phyloP scores from a whole-genome alignment of 2,113 vertebrate genomes.

The Sinocyclocheilus rhinocerous region DNA sequence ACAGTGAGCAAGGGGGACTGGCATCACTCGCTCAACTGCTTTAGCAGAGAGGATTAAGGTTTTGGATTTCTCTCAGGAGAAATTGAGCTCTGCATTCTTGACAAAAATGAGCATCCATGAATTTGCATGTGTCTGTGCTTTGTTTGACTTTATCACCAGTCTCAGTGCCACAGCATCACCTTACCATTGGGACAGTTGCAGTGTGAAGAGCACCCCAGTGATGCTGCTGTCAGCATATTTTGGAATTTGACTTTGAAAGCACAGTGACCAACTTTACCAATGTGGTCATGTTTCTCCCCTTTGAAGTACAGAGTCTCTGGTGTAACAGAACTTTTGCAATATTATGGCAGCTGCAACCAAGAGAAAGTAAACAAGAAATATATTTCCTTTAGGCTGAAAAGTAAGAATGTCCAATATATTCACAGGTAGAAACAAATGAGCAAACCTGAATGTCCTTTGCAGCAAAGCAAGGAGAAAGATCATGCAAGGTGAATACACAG shows the following conservation, averaged over 20 bases:
- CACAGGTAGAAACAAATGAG: neutral
- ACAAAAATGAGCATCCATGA: slow-evolving; percentile 58
- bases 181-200: neutral
- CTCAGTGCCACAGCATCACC: neutral
- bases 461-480: neutral
- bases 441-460: slow-evolving; percentile 53
- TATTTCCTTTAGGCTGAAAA: neutral
- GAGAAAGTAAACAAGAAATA: neutral
- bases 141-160: slow-evolving; percentile 55
- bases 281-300: slow-evolving; percentile 1
- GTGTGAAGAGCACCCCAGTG: neutral
- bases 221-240: slow-evolving; percentile 9
- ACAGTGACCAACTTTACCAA: neutral
- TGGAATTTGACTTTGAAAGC: slow-evolving; percentile 27
- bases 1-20: slow-evolving; percentile 59
- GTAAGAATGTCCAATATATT: neutral
- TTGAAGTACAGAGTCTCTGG: neutral
- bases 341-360: neutral
- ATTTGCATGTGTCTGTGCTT: slow-evolving; percentile 39
- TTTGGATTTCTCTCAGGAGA: slow-evolving; percentile 68
- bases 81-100: slow-evolving; percentile 68
- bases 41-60: slow-evolving; percentile 67
- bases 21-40: slow-evolving; percentile 35
- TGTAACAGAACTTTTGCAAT: neutral
- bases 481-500: neutral